These are phyloP conservation scores for Dastarcus helophoroides DNA, from an alignment of 2,888 invertebrate genomes.

Conservation along the genomic window DNA sequence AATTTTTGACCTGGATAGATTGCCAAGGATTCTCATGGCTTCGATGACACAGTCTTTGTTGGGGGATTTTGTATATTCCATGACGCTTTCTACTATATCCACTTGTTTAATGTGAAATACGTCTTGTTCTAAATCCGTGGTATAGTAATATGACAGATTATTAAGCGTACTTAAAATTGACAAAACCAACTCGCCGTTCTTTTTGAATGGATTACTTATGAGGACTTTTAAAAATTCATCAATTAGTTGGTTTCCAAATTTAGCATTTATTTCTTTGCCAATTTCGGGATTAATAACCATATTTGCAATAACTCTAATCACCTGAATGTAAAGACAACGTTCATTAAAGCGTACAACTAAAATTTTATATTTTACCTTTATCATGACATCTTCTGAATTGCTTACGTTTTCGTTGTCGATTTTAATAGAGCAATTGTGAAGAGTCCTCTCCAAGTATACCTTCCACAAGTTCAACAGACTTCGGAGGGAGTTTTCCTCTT, in stretches of 20 bases:
- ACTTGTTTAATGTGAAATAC: slow-evolving; percentile 40
- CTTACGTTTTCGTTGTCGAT: slow-evolving; percentile 35
- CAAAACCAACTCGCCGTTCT: slow-evolving; percentile 61
- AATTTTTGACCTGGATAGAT: slow-evolving; percentile 60
- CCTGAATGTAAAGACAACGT: slow-evolving; percentile 36
- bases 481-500: slow-evolving; percentile 44
- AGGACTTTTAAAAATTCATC: slow-evolving; percentile 37
- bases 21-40: slow-evolving; percentile 71
- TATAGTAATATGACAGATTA: slow-evolving; percentile 70
- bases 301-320: slow-evolving; percentile 75
- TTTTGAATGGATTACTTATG: slow-evolving; percentile 39
- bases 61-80: slow-evolving; percentile 35
- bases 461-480: slow-evolving; percentile 41
- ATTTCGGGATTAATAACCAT: slow-evolving; percentile 68
- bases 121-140: slow-evolving; percentile 34
- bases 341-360: slow-evolving; percentile 5
- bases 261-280: slow-evolving; percentile 51
- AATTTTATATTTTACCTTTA: slow-evolving; percentile 42
- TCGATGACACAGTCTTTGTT: slow-evolving; percentile 50
- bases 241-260: slow-evolving; percentile 32
- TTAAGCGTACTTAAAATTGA: slow-evolving; percentile 73
- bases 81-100: slow-evolving; percentile 41
- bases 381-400: slow-evolving; percentile 53
- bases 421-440: slow-evolving; percentile 33
- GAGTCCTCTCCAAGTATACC: slow-evolving; percentile 40